Evolutionary conservation across 2,888 invertebrate species (phyloP), one percentile per base, ranked within the genome.

Genomic region (Apoderus coryli): DNA sequence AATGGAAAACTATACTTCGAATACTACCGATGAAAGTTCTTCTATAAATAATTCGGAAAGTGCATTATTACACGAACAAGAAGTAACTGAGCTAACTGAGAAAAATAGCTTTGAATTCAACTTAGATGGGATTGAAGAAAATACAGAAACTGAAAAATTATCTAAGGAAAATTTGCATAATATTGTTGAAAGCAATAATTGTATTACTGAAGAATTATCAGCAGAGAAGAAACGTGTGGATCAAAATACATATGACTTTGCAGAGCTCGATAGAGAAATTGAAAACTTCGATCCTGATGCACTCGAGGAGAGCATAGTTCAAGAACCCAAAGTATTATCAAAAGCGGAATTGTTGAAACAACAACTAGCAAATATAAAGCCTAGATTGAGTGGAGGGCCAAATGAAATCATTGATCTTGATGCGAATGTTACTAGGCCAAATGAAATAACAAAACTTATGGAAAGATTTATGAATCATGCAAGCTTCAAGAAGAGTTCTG

Each of bases 381-480:
- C 74, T 1, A 58, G 54, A 10, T 47, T 75, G 2, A 67, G 63
- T 39, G 67, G 69, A 2, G 57, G 57, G 25, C 55, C 64, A 1
- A 61, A 65, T 38, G 59, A 63, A 39, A 47, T 73, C 3, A 76
- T 81, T 29, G 71, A 75, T 49, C 54, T 80, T 19, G 68, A 72
- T 36, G 61, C 61, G 3, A 63, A 63, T 2, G 48, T 56, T 14
- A 50, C 43, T 7, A 48, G 51, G 37, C 42, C 67, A 4, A 64
- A 65, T 25, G 79, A 76, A 6, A 61, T 84, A 4, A 66, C 71
- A 37, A 59, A 68, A 32, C 61, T 88, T 16, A 71, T 80, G 52
- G 66, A 80, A 42, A 64, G 81, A 38, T 78, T 81, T 50, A 59
- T 72, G 19, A 71, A 72, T 47, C 82, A 84, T 44, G 61, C 72